Base-by-base conservation (phyloP, 2,113 vertebrate genomes). In the Girardinichthys multiradiatus region DNA sequence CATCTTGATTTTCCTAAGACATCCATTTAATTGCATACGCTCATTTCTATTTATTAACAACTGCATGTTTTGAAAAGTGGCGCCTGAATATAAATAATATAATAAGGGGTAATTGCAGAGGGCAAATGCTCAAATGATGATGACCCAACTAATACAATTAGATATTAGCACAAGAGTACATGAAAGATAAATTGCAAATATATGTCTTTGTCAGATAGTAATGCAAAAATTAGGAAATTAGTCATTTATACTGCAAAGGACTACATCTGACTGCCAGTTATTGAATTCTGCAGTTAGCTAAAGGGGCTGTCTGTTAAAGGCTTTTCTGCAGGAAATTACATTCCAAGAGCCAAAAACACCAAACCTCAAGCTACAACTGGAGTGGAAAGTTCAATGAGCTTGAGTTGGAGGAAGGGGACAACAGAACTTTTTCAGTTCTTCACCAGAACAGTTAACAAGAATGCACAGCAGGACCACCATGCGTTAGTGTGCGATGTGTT, bases 271-370 rank as follows among this genome's bases (percentile, higher is more conserved):
- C 76, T 74, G 70, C 66, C 71, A 72, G 65, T 85, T 72, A n/a
- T 68, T 57, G 63, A 87, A 84, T 90, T 87, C 70, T 82, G 79
- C 85, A 42, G 72, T 87, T 79, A 85, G 90, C 76, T 66, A 71
- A 86, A 82, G 59, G 28, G 26, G 61, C 51, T 30, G 58, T 82
- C 75, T 79, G 70, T 81, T 86, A 82, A n/a, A 80, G 83, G 76
- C 79, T 66, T 68, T 24, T 65, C 70, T 77, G 74, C 82, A 92
- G 91, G 91, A 93, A 92, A 91, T 91, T 74, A 81, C 81, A 42
- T 45, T 35, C 64, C 65, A 8, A 67, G 80, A 81, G 88, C 89
- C 92, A 94, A 92, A 91, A 86, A 85, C 90, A 91, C 92, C 87
- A 91, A 85, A 74, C 71, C 77, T 60, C 63, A 60, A 66, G 64